phyloP scores from a whole-genome alignment of 2,797 vertebrate genomes.

The Mallotus villosus region DNA sequence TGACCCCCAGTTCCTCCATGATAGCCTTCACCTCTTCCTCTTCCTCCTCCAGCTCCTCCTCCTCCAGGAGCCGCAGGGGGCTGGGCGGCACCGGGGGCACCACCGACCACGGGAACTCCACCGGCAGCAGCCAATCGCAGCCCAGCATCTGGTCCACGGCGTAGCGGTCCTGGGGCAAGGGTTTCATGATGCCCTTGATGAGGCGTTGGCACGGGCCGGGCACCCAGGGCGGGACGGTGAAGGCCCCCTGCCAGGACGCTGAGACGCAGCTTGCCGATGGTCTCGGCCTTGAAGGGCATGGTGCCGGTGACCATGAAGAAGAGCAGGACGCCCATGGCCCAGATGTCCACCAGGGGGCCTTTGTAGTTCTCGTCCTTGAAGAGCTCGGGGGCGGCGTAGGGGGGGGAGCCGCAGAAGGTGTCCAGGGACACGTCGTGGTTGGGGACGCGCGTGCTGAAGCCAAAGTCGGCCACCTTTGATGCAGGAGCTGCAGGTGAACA shows the following conservation, averaged over 20 bases:
- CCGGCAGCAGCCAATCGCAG: slow-evolving; percentile 89
- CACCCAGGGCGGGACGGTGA: slow-evolving; percentile 78
- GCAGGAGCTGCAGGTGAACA: slow-evolving; percentile 80
- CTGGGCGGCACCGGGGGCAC: slow-evolving; percentile 70
- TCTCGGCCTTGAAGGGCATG: slow-evolving; percentile 94
- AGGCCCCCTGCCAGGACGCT: slow-evolving; percentile 81
- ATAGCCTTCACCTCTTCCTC: slow-evolving; percentile 79
- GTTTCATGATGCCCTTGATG: slow-evolving; percentile 84
- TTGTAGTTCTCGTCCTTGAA: slow-evolving; percentile 87
- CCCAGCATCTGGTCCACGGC: slow-evolving; percentile 86
- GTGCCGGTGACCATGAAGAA: slow-evolving; percentile 90
- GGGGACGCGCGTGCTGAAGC: slow-evolving; percentile 87
- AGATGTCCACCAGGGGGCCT: slow-evolving; percentile 88
- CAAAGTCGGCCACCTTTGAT: slow-evolving; percentile 96
- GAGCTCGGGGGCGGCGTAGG: slow-evolving; percentile 92
- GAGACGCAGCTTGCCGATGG: slow-evolving; percentile 86
- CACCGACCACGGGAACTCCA: slow-evolving; percentile 79
- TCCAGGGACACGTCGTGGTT: slow-evolving; percentile 78
- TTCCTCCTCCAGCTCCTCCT: slow-evolving; percentile 70
- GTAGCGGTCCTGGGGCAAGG: slow-evolving; percentile 73
- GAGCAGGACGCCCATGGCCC: slow-evolving; percentile 92
- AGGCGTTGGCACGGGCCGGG: slow-evolving; percentile 86
- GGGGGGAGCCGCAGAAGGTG: slow-evolving; percentile 95
- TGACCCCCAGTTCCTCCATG: slow-evolving; percentile 85
- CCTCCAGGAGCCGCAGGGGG: slow-evolving; percentile 71